phyloP scores from a whole-genome alignment of 2,888 invertebrate species.

The Caenorhabditis sp. region DNA sequence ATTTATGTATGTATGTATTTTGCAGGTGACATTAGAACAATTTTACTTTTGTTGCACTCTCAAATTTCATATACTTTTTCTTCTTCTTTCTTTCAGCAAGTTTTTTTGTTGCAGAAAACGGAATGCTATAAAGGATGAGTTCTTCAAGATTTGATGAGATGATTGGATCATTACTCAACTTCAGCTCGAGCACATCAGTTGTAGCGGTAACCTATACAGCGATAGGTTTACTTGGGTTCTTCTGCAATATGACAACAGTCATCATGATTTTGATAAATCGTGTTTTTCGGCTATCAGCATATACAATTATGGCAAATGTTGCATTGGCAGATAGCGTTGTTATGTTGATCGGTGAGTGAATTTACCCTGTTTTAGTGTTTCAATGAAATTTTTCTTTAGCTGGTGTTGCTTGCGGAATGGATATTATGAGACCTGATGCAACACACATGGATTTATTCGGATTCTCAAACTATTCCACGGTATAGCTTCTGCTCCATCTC shows the following conservation, averaged over 20 bases:
- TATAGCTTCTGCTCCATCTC: not conserved
- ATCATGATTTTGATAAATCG: constrained; percentile 64
- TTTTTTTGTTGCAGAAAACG: not conserved
- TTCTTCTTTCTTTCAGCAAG: not conserved
- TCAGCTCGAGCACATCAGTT: constrained; percentile 36
- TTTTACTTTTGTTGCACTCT: no score
- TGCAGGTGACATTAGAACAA: no score
- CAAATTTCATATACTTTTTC: no score
- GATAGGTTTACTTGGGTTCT: constrained; percentile 54
- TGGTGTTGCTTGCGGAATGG: constrained; percentile 49
- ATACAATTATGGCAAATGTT: constrained; percentile 67
- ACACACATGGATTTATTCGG: constrained; percentile 18
- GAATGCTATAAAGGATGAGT: not conserved
- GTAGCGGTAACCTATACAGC: constrained; percentile 37
- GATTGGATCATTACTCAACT: constrained; percentile 37
- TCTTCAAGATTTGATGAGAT: not conserved
- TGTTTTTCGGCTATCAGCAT: constrained; percentile 68
- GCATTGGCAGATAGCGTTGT: constrained; percentile 54
- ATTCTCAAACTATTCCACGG: not conserved
- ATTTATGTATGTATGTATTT: no score
- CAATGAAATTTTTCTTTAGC: constrained; percentile 25
- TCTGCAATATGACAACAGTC: constrained; percentile 64
- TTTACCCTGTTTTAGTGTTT: not conserved
- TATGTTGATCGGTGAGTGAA: constrained; percentile 44
- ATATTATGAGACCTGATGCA: constrained; percentile 45